A percentile compares a stretch with the other conserved stretches of the same genome.
Evolutionary conservation across 2,113 vertebrate species (phyloP).

Genomic region (Boleophthalmus pectinirostris): DNA sequence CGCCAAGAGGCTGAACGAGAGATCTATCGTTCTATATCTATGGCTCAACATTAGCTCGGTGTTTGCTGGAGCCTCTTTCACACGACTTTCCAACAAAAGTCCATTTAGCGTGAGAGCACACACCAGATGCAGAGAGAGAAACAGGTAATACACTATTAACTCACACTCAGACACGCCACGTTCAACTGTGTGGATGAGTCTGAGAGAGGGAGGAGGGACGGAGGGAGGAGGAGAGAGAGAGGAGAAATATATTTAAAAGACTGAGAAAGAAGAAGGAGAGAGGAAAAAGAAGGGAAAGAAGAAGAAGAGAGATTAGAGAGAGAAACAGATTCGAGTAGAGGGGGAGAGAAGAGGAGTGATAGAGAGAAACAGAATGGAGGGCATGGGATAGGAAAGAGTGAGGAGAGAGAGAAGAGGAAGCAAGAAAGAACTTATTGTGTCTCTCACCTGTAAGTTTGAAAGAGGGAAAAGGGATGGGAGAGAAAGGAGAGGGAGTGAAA

Average conservation of each 20-base stretch:
- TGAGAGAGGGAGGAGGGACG: conserved; percentile 24
- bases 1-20: too few species aligned
- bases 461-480: not conserved
- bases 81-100: conserved; percentile 60
- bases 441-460: not conserved
- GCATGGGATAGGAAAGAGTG: too few species aligned
- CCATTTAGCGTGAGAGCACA: conserved; percentile 31
- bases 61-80: conserved; percentile 59
- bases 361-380: too few species aligned
- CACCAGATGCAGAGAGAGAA: conserved; percentile 25
- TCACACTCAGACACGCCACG: conserved; percentile 62
- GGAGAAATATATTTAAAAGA: too few species aligned
- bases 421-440: not conserved
- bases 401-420: conserved; percentile 45
- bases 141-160: conserved; percentile 64
- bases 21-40: too few species aligned
- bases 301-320: too few species aligned
- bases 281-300: conserved; percentile 21
- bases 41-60: not conserved
- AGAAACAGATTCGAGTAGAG: too few species aligned
- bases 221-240: too few species aligned
- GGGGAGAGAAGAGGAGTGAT: conserved; percentile 44
- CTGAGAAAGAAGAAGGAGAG: conserved; percentile 44
- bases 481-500: not conserved
- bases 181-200: conserved; percentile 48